Evolutionary conservation across 2,888 invertebrate genomes (phyloP).

Genomic region (Lasioglossum calceatum): DNA sequence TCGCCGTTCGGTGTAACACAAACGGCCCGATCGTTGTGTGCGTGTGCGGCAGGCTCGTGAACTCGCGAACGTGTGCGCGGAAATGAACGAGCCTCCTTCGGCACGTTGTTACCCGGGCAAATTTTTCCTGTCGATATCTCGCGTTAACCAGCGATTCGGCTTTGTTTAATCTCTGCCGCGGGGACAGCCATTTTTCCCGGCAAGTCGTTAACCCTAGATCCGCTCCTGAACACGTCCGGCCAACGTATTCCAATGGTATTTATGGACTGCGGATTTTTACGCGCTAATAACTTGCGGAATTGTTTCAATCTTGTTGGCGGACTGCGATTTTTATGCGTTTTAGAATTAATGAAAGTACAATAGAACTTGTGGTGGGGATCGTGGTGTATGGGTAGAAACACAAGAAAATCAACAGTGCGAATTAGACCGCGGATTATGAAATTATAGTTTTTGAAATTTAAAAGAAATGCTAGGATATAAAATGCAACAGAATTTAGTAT

Average conservation of each 20-base stretch:
- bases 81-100: conserved; percentile 23
- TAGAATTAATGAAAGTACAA: too few species aligned
- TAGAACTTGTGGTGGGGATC: too few species aligned
- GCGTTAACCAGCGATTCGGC: not conserved
- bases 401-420: not conserved
- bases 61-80: not conserved
- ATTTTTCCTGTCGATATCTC: conserved; percentile 16
- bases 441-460: too few species aligned
- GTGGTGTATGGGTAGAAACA: too few species aligned
- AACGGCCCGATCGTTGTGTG: conserved; percentile 16
- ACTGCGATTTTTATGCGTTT: not conserved
- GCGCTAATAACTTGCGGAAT: not conserved
- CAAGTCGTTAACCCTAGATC: conserved; percentile 1
- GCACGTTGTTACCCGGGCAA: not conserved
- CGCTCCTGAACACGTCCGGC: not conserved
- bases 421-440: too few species aligned
- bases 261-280: not conserved
- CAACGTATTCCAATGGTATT: not conserved
- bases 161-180: conserved; percentile 6
- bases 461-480: too few species aligned
- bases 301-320: not conserved
- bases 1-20: conserved; percentile 33
- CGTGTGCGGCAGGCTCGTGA: not conserved
- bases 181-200: not conserved
- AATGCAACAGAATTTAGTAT: too few species aligned